A percentile compares a stretch with the other conserved stretches of the same genome.
phyloP scores from a whole-genome alignment of 2,888 invertebrate genomes.

The Melanostoma mellinum region DNA sequence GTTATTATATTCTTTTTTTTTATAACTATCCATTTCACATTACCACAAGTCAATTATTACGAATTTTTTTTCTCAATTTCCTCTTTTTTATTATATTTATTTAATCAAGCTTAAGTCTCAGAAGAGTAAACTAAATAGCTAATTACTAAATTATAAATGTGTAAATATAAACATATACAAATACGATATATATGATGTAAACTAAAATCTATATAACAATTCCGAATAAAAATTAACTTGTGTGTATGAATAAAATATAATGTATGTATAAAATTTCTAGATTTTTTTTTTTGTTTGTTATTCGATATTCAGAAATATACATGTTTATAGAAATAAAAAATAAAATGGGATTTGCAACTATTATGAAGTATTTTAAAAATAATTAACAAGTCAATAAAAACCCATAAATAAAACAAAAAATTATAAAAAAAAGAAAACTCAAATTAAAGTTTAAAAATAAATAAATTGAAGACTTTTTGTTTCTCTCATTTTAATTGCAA shows the following conservation, averaged over 20 bases:
- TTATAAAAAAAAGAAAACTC: constrained; percentile 1
- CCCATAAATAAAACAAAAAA: constrained; percentile 63
- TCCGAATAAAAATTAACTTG: constrained; percentile 54
- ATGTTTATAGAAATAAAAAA: constrained; percentile 32
- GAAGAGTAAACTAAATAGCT: constrained; percentile 56
- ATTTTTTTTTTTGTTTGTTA: constrained; percentile 4
- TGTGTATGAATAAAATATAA: constrained; percentile 35
- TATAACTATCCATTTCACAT: constrained; percentile 62
- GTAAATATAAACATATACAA: constrained; percentile 48
- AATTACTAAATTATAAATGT: constrained; percentile 44
- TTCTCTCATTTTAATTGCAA: neutral
- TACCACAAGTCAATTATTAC: constrained; percentile 58
- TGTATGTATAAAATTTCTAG: constrained; percentile 41
- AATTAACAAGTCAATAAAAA: constrained; percentile 73
- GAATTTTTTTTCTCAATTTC: constrained; percentile 25
- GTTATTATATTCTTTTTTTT: constrained; percentile 59
- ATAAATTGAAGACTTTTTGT: constrained; percentile 50
- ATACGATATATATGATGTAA: constrained; percentile 53
- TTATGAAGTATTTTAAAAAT: constrained; percentile 66
- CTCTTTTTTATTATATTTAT: constrained; percentile 34
- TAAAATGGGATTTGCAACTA: constrained; percentile 68
- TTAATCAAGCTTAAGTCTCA: constrained; percentile 69
- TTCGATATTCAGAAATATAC: constrained; percentile 31
- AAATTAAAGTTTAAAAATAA: constrained; percentile 44
- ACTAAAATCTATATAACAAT: constrained; percentile 69